Base-by-base conservation (phyloP, 2,113 vertebrate genomes). In the Boleophthalmus pectinirostris region DNA sequence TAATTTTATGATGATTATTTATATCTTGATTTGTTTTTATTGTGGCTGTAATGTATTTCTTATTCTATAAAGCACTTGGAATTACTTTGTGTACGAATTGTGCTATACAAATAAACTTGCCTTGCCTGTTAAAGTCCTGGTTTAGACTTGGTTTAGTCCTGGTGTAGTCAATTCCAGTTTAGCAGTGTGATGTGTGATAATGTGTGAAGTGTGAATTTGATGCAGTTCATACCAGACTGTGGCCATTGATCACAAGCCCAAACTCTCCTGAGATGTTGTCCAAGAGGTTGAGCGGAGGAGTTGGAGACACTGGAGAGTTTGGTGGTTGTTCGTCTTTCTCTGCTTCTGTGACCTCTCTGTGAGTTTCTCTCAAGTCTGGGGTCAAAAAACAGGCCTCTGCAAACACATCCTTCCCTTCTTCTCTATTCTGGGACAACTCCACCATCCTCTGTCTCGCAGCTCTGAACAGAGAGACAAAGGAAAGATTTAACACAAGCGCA, bases 221-320 rank as follows among this genome's bases (percentile, higher is more conserved):
- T 70, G 73, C 65, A 60, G 11, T 72, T 74, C 94, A 76, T 90
- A 98, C 97, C 95, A 98, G 91, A 80, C 97, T 98, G 91, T 98
- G 97, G 14, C 97, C 97, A 0, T 92, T 97, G 93, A 98, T 94
- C 66, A 98, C 92, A 5, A 98, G 87, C 57, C 95, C 97, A 0
- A 96, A 98, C 74, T 98, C 97, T 13, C 96, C 96, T 0, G 94
- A 92, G 1, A 97, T 90, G 9, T 94, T 94, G 73, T 98, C 96
- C 88, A 96, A 91, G 82, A 95, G 89, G 0, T 92, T 94, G 0
- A 93, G 83, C 24, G 94, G 86, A 46, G 90, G 87, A 24, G 86
- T 87, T 14, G 91, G 77, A 43, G 67, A 56, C 23, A 69, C 49
- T 72, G 84, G 25, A 43, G 75, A 29, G 8, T 54, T 33, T 29